A percentile compares a stretch with the other conserved stretches of the same genome.
Conservation (phyloP, 2,113 vertebrate genomes). For the Pseudois nayaur region DNA sequence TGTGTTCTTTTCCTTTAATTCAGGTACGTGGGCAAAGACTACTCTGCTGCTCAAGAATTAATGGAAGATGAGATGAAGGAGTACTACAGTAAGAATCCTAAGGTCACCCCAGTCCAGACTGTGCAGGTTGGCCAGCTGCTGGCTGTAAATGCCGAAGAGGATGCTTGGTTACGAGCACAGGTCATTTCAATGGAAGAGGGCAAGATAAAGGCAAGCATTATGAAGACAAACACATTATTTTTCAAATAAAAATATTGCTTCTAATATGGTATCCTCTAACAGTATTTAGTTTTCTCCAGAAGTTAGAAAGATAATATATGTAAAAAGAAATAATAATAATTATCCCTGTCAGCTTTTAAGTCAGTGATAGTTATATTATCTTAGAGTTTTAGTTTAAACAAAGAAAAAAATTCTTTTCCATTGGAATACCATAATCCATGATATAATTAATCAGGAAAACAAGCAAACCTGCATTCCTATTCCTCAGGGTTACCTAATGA, state of each 20-base stretch:
- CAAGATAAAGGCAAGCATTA: slow-evolving; percentile 87
- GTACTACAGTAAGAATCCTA: slow-evolving; percentile 81
- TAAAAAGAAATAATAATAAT: neutral
- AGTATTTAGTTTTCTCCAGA: neutral
- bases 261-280: neutral
- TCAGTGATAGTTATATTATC: neutral
- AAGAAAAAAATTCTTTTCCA: neutral
- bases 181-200: slow-evolving; percentile 80
- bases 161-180: slow-evolving; percentile 88
- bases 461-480: neutral
- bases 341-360: neutral
- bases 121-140: slow-evolving; percentile 85
- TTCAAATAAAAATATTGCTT: neutral
- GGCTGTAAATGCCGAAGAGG: slow-evolving; percentile 87
- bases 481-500: neutral
- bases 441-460: neutral
- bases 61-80: slow-evolving; percentile 92
- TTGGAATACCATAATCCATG: neutral
- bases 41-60: slow-evolving; percentile 89
- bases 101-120: slow-evolving; percentile 54
- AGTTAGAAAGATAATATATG: neutral
- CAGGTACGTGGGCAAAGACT: slow-evolving; percentile 92
- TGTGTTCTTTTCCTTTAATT: slow-evolving; percentile 13
- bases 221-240: neutral
- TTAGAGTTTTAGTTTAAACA: neutral